Base-by-base conservation (phyloP, 2,888 invertebrate genomes). In the Polyommatus icarus region DNA sequence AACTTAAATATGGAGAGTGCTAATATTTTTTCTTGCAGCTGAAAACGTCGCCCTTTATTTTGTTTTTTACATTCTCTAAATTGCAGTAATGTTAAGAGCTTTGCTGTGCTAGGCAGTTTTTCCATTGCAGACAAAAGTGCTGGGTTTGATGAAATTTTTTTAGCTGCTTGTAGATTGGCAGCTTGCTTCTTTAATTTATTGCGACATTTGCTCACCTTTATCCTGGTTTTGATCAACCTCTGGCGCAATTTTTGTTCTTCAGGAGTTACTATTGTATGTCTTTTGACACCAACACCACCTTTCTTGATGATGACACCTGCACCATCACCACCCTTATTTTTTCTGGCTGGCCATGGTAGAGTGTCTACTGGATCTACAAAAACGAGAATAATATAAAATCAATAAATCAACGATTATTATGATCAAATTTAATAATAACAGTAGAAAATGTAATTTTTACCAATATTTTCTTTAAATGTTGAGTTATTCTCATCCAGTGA, bases 81-180 rank as follows among this genome's bases (percentile, higher is more conserved):
- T 54, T 18, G 15, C 1, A 54, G 54, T 54, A 54, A 54, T 54
- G 54, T 54, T 54, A 54, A 15, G 54, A 54, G 54, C 54, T 54
- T 54, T 54, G 54, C 54, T 54, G 54, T 54, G 54, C 54, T 54
- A 54, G 54, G 54, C 54, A 54, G 54, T 54, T 54, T 54, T 54
- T 54, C 54, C 18, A 54, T 54, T 18, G 54, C 54, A 54, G 54
- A 54, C 54, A 54, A 15, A 54, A 54, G 54, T 54, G 54, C 54
- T 54, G 54, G 54, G 54, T 54, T 54, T 54, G 54, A 54, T 18
- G 54, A 54, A 3, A 54, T 54, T 54, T 15, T 54, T 54, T 54
- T 54, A 54, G 54, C 54, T 54, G 15, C 54, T 54, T 54, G 54
- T 54, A 54, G 54, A 18, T 54, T 54, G 54, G 54, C 54, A 15